Base-by-base conservation (phyloP, 1,140 invertebrate species). In the Oryctes rhinoceros region DNA sequence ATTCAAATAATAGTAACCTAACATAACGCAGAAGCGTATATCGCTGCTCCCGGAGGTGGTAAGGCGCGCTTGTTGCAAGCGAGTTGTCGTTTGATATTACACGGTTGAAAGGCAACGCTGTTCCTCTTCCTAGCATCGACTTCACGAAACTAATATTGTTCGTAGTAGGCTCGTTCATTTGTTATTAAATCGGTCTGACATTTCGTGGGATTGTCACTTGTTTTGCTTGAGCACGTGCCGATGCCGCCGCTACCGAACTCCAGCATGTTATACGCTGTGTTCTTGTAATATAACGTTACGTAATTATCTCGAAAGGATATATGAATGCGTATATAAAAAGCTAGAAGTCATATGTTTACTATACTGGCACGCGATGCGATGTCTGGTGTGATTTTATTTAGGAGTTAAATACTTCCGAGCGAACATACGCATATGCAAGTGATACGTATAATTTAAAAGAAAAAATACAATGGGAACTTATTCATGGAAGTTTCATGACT, bases 101-200 rank as follows among this genome's bases (percentile, higher is more conserved):
- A 67, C 65, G 65, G 65, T 67, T 67, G 65, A 67, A 18, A 18
- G 65, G 20, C 20, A 67, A 67, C n/a, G 65, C 65, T 67, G 65
- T 67, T 67, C 65, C 65, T 67, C 20, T 67, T 24, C 65, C 20
- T 6, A 18, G 65, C 65, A 24, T 67, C 65, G 30, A 24, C 65
- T 67, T 67, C 65, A 67, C 65, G 18, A 67, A 67, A 67, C 65
- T 67, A 67, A 67, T 67, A 67, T 67, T 67, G 65, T 67, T 67
- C 65, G 65, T 24, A 67, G 65, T 67, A 67, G 65, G 65, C 65
- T 67, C 20, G n/a, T 67, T 67, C 65, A 24, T 67, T 67, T 67
- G 65, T 24, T 67, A 67, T 67, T 67, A 67, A 67, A 11, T 18
- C 65, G 65, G 30, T 18, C 65, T 67, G 65, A 67, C 65, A 35